Evolutionary conservation across 2,888 invertebrate genomes (phyloP).

Genomic region (Cheiracanthium punctorium): DNA sequence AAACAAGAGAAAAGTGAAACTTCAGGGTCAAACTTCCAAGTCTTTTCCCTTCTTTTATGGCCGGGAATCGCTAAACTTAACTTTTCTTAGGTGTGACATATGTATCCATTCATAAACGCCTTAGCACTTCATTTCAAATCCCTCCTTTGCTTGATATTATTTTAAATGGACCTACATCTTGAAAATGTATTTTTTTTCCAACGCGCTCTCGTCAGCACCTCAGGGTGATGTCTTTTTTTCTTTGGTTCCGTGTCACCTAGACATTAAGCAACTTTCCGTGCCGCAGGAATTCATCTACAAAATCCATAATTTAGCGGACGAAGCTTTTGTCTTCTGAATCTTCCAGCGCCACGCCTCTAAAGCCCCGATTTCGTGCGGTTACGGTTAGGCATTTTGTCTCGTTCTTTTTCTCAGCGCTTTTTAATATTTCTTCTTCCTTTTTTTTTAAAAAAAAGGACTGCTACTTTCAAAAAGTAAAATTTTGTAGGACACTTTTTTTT

Average conservation of each 20-base stretch:
- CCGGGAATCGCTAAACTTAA: too few relatives aligned
- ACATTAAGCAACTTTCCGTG: constrained; percentile 41
- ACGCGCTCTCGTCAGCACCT: constrained; percentile 31
- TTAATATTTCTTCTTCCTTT: not conserved
- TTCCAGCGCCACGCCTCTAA: constrained; percentile 45
- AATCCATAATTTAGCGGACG: constrained; percentile 57
- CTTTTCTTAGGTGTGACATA: too few relatives aligned
- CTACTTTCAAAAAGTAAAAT: too few relatives aligned
- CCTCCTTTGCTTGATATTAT: not conserved
- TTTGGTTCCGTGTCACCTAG: constrained; percentile 38
- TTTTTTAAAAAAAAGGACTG: too few relatives aligned
- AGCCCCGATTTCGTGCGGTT: constrained; percentile 48
- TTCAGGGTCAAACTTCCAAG: too few relatives aligned
- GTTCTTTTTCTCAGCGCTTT: constrained; percentile 8
- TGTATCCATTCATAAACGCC: too few relatives aligned
- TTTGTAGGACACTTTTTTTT: too few relatives aligned
- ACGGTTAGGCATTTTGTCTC: not conserved
- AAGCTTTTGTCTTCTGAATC: constrained; percentile 44
- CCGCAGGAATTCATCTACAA: not conserved
- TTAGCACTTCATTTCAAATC: too few relatives aligned
- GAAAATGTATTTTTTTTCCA: constrained; percentile 17
- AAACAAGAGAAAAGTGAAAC: too few relatives aligned
- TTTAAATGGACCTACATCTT: not conserved
- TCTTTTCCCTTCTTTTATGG: too few relatives aligned
- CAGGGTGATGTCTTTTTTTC: constrained; percentile 60